phyloP scores from a whole-genome alignment of 2,797 vertebrate genomes.

The Scleropages formosus region DNA sequence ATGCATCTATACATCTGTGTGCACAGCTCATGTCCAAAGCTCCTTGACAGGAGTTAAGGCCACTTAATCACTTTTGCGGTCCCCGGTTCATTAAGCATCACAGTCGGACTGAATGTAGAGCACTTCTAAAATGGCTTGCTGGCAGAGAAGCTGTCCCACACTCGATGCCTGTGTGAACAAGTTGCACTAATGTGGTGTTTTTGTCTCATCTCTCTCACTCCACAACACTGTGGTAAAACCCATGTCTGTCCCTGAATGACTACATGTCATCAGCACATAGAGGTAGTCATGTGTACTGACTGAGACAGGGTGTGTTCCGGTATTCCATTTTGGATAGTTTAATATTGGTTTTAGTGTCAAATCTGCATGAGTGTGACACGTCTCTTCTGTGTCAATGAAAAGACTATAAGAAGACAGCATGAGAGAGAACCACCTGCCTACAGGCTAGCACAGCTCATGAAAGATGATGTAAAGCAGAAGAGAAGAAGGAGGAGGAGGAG shows the following conservation, averaged over 20 bases:
- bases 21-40: not conserved
- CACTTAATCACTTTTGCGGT: not conserved
- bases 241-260: not conserved
- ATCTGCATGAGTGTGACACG: no score
- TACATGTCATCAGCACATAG: not conserved
- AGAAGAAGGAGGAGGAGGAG: no score
- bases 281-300: not conserved
- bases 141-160: no score
- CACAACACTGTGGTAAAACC: not conserved
- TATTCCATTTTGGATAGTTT: no score
- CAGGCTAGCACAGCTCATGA: no score
- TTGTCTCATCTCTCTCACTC: conserved; percentile 18
- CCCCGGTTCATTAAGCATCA: not conserved
- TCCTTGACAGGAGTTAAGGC: not conserved
- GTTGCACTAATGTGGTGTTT: not conserved
- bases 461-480: no score
- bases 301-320: not conserved
- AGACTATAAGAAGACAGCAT: no score
- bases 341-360: no score
- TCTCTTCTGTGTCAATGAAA: no score
- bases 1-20: not conserved
- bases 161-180: not conserved
- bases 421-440: no score
- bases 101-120: not conserved
- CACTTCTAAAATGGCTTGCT: not conserved